These are phyloP conservation scores for Archaeoteleia sp. DNA, from an alignment of 2,888 invertebrate species.

Conservation along the genomic window DNA sequence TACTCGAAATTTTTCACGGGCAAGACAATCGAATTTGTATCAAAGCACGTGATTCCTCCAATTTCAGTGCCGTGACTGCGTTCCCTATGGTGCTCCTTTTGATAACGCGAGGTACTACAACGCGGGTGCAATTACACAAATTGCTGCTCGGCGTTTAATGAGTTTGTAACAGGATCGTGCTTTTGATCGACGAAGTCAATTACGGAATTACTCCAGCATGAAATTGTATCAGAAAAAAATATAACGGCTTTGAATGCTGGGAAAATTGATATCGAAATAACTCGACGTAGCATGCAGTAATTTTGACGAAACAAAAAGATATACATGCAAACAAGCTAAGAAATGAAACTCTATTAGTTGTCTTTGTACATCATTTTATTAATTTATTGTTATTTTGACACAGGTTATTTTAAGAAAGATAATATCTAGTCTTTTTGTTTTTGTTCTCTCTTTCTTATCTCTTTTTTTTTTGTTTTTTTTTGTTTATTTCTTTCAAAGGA, in stretches of 20 bases:
- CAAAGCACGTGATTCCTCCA: conserved; percentile 44
- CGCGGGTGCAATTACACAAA: conserved; percentile 50
- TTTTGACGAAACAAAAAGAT: conserved; percentile 21
- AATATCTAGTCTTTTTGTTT: conserved; percentile 71
- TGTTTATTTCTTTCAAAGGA: conserved; percentile 54
- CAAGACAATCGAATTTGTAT: conserved; percentile 44
- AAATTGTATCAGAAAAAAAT: conserved; percentile 35
- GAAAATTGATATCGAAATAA: conserved; percentile 29
- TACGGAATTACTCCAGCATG: conserved; percentile 55
- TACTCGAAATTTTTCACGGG: too few species aligned
- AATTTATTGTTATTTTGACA: conserved; percentile 73
- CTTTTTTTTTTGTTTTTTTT: conserved; percentile 47
- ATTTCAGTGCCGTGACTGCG: conserved; percentile 38
- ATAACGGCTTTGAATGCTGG: background rate
- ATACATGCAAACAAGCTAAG: conserved; percentile 21
- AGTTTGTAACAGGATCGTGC: conserved; percentile 59
- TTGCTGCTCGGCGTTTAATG: conserved; percentile 55
- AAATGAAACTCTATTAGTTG: conserved; percentile 51
- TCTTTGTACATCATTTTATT: conserved; percentile 74
- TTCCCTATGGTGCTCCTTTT: conserved; percentile 49
- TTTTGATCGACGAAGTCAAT: conserved; percentile 64
- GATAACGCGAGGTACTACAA: conserved; percentile 47
- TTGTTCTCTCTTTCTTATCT: conserved; percentile 57
- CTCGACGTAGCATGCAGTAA: conserved; percentile 2
- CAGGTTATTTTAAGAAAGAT: conserved; percentile 75